These are phyloP conservation scores for Aphodius sticticus DNA, from an alignment of 2,888 invertebrate species.

Conservation along the genomic window DNA sequence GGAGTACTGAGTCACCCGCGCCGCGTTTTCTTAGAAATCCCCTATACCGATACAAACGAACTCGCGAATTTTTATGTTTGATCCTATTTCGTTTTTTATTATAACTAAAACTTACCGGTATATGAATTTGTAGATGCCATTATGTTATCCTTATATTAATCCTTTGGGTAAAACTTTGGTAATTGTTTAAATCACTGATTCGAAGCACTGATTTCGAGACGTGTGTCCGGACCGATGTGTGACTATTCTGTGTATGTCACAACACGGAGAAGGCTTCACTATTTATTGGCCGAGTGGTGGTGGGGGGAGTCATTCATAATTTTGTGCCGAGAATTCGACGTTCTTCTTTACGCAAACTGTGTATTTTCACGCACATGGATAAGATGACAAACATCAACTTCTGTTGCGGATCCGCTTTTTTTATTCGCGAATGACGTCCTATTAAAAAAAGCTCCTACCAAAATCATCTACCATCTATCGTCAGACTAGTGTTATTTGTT, in stretches of 20 bases:
- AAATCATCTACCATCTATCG: no score
- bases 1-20: not conserved
- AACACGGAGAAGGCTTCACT: not conserved
- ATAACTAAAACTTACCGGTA: not conserved
- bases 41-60: not conserved
- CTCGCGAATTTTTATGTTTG: not conserved
- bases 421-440: not conserved
- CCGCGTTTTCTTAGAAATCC: not conserved
- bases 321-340: not conserved
- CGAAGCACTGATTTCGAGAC: not conserved
- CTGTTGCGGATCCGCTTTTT: not conserved
- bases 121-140: not conserved
- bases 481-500: no score
- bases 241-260: not conserved
- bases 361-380: not conserved
- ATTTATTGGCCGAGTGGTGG: not conserved
- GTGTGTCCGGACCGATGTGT: conserved; percentile 5
- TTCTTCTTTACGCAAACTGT: not conserved
- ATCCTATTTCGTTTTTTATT: not conserved
- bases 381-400: not conserved
- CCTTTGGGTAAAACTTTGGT: not conserved
- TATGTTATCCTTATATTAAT: not conserved
- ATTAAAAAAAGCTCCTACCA: not conserved
- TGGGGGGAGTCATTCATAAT: not conserved
- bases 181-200: not conserved